A percentile compares a stretch with the other conserved stretches of the same genome.
Evolutionary conservation across 2,888 invertebrate genomes (phyloP).

Genomic region (Nysson spinosus): DNA sequence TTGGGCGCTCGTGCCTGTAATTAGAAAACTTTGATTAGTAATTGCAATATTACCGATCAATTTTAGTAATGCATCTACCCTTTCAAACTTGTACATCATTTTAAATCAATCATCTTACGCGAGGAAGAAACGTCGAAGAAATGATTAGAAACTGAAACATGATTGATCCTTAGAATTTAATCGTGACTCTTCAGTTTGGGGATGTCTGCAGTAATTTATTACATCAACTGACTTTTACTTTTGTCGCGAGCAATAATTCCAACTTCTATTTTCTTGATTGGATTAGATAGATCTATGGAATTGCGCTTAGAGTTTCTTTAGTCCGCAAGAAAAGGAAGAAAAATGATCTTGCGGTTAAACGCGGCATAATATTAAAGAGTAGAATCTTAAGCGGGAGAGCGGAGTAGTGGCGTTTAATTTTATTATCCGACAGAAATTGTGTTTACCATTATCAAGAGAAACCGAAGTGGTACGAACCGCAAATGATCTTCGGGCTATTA

Average conservation of each 20-base stretch:
- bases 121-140: too few species aligned
- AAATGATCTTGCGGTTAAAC: slow-evolving; percentile 30
- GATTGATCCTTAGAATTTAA: too few species aligned
- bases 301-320: slow-evolving; percentile 1
- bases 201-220: background rate
- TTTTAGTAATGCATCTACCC: too few species aligned
- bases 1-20: slow-evolving; percentile 81
- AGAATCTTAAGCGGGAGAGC: slow-evolving; percentile 22
- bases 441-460: background rate
- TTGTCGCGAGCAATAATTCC: background rate
- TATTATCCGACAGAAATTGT: background rate
- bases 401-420: slow-evolving; percentile 25
- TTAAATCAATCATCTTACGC: too few species aligned
- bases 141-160: too few species aligned
- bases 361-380: slow-evolving; percentile 20
- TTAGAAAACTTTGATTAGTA: background rate
- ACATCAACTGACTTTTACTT: background rate
- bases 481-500: too few species aligned
- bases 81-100: too few species aligned
- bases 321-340: slow-evolving; percentile 7
- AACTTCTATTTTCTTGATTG: slow-evolving; percentile 2
- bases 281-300: slow-evolving; percentile 9
- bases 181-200: too few species aligned
- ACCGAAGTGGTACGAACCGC: slow-evolving; percentile 15
- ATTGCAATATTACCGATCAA: too few species aligned